A percentile compares a stretch with the other conserved stretches of the same genome.
Evolutionary conservation across 1,140 invertebrate genomes (phyloP).

Genomic region (Drosophila oshimai): DNA sequence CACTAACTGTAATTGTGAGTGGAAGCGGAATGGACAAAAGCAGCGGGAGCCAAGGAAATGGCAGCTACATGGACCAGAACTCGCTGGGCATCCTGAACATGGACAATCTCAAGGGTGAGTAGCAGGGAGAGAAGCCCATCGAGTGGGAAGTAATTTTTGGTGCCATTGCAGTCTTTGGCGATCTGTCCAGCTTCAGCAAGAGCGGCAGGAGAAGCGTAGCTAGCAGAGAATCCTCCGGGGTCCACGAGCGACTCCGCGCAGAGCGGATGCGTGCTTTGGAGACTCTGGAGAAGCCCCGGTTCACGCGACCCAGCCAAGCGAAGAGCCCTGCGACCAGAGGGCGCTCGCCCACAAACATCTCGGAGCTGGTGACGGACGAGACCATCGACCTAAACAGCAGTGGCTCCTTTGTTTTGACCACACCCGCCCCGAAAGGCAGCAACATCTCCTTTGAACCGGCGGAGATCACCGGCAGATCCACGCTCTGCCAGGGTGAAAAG

Average conservation of each 20-base stretch:
- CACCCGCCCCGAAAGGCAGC: slow-evolving; percentile 31
- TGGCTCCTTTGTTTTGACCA: slow-evolving; percentile 24
- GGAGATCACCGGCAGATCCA: slow-evolving; percentile 76
- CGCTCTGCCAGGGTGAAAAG: slow-evolving; percentile 36
- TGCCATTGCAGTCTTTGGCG: slow-evolving; percentile 62
- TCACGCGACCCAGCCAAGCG: slow-evolving; percentile 9
- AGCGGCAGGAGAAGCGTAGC: slow-evolving; percentile 12
- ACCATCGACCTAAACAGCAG: slow-evolving; percentile 70
- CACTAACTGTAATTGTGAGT: slow-evolving; percentile 1
- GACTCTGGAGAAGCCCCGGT: slow-evolving; percentile 26
- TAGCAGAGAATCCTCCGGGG: slow-evolving; percentile 25
- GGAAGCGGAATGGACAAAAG: slow-evolving; percentile 51
- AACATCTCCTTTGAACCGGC: slow-evolving; percentile 71
- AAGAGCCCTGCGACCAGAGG: neutral
- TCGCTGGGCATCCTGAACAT: slow-evolving; percentile 74
- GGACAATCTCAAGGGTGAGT: slow-evolving; percentile 66
- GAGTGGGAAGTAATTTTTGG: neutral
- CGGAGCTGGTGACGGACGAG: slow-evolving; percentile 70
- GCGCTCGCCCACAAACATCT: slow-evolving; percentile 57
- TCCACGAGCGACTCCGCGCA: slow-evolving; percentile 61
- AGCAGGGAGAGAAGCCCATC: neutral
- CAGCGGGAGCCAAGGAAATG: slow-evolving; percentile 3
- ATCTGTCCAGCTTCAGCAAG: slow-evolving; percentile 50
- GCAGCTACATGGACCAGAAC: slow-evolving; percentile 51
- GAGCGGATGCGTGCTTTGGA: slow-evolving; percentile 66